Percentiles rank a stretch among this genome's conserved stretches.
Conservation (phyloP, 2,113 vertebrate genomes). For the Leptobrachium ailaonicum region DNA sequence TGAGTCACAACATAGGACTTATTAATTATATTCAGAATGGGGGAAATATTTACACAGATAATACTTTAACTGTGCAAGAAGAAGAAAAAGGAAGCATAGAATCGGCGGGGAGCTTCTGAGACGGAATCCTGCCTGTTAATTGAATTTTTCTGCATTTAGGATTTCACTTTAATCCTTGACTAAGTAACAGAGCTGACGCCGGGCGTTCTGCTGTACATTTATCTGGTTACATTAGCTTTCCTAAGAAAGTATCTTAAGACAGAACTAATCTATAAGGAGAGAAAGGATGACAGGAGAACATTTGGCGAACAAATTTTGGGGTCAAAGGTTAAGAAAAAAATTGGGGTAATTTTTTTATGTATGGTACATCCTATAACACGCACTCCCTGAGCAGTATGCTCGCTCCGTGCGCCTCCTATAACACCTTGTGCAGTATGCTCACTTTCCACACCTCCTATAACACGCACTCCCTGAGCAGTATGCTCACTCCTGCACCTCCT, state of each 20-base stretch:
- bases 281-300: not conserved
- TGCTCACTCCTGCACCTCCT: too few species aligned
- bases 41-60: conserved; percentile 37
- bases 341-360: too few species aligned
- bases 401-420: too few species aligned
- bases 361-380: too few species aligned
- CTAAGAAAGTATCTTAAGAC: not conserved
- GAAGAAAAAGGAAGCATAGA: conserved; percentile 24
- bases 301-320: too few species aligned
- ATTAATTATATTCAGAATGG: conserved; percentile 32
- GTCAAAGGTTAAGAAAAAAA: too few species aligned
- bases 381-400: too few species aligned
- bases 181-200: not conserved
- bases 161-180: conserved; percentile 28
- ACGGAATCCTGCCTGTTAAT: conserved; percentile 24
- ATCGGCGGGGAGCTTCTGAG: conserved; percentile 7
- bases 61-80: conserved; percentile 30
- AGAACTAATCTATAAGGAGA: not conserved
- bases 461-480: too few species aligned
- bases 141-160: conserved; percentile 32
- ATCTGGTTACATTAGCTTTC: conserved; percentile 8
- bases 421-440: too few species aligned
- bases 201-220: not conserved
- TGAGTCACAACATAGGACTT: conserved; percentile 31
- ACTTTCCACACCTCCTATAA: too few species aligned